These are phyloP conservation scores for Psettodes erumei DNA, from an alignment of 2,113 vertebrate genomes.

Conservation along the genomic window DNA sequence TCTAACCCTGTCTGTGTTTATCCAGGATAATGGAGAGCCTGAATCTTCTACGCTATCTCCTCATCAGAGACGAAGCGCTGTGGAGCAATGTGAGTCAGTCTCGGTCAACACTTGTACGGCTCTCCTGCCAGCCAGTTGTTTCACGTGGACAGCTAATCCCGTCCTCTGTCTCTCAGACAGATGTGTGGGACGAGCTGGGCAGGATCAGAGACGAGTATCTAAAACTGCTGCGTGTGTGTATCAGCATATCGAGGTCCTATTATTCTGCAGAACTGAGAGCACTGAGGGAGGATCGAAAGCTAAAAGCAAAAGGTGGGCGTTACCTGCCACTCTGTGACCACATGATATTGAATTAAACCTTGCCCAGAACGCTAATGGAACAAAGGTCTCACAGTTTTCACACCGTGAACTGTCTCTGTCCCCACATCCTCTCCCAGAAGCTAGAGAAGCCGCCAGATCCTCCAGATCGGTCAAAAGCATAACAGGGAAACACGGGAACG, in stretches of 20 bases:
- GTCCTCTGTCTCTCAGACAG: constrained; percentile 75
- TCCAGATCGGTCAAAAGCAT: constrained; percentile 50
- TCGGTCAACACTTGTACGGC: not conserved
- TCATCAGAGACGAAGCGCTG: constrained; percentile 87
- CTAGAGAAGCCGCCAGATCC: constrained; percentile 64
- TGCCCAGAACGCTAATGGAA: not conserved
- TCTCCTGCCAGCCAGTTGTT: not conserved
- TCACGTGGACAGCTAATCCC: not conserved
- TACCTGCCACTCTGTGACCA: constrained; percentile 14
- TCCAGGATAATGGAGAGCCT: constrained; percentile 93
- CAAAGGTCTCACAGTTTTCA: not conserved
- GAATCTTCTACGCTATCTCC: constrained; percentile 91
- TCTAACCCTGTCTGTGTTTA: constrained; percentile 24
- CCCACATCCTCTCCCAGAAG: constrained; percentile 63
- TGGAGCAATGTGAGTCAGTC: constrained; percentile 83
- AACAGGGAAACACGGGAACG: constrained; percentile 81
- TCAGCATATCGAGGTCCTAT: constrained; percentile 91
- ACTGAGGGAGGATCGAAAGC: constrained; percentile 84
- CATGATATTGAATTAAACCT: not conserved
- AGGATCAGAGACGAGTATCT: constrained; percentile 87
- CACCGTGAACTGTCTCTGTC: not conserved
- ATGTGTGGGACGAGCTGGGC: constrained; percentile 86
- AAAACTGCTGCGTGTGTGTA: constrained; percentile 87
- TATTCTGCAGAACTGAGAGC: constrained; percentile 90
- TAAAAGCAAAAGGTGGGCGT: constrained; percentile 80